phyloP scores from a whole-genome alignment of 2,888 invertebrate genomes.

The Diplolepis rosae region DNA sequence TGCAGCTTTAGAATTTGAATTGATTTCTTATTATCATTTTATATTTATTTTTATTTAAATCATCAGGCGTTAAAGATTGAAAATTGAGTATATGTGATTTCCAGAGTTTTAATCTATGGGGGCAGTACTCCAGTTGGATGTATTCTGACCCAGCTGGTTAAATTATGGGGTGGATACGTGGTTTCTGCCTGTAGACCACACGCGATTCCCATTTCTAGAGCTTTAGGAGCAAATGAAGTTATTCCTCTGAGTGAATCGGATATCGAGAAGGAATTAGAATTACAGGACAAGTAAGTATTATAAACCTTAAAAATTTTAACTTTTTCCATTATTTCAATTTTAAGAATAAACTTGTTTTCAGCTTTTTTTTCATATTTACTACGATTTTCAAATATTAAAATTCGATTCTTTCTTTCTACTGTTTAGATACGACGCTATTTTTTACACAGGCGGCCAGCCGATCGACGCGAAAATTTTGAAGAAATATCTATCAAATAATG shows the following conservation, averaged over 20 bases:
- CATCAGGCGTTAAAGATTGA: too few species aligned
- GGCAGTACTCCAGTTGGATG: slow-evolving; percentile 78
- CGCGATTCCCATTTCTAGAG: slow-evolving; percentile 76
- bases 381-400: background rate
- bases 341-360: background rate
- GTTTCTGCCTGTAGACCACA: slow-evolving; percentile 75
- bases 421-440: slow-evolving; percentile 74
- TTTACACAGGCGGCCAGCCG: slow-evolving; percentile 74
- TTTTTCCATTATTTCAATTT: background rate
- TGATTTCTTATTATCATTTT: too few species aligned
- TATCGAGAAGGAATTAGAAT: slow-evolving; percentile 63
- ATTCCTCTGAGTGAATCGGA: slow-evolving; percentile 69
- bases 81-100: too few species aligned
- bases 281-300: slow-evolving; percentile 61
- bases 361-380: background rate
- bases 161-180: slow-evolving; percentile 77
- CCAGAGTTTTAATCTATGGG: slow-evolving; percentile 76
- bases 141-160: slow-evolving; percentile 77
- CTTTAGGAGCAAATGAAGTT: slow-evolving; percentile 76
- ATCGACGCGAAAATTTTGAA: slow-evolving; percentile 67
- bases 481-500: slow-evolving; percentile 68
- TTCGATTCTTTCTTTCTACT: background rate
- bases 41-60: too few species aligned
- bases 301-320: background rate
- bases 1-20: too few species aligned